Evolutionary conservation across 2,797 vertebrate species (phyloP).

Genomic region (Echiichthys vipera): DNA sequence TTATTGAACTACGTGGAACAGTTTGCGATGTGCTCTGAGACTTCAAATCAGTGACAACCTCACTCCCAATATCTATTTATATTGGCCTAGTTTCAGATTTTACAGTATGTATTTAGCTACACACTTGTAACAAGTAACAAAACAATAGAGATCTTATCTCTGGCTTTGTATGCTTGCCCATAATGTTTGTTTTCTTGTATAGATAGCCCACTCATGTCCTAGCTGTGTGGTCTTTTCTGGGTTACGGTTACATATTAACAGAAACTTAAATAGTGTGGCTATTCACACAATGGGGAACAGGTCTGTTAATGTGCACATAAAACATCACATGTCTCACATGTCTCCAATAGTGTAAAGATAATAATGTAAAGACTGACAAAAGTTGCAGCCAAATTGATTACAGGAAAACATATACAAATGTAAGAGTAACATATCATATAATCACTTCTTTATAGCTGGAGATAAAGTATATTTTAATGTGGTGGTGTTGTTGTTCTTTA

Average conservation of each 20-base stretch:
- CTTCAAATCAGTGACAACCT: conserved; percentile 26
- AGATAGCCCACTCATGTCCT: neutral
- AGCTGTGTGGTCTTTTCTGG: conserved; percentile 25
- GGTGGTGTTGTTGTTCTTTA: too few relatives aligned
- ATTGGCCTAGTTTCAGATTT: conserved; percentile 50
- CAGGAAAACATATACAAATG: neutral
- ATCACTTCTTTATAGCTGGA: neutral
- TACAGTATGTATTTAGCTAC: conserved; percentile 7
- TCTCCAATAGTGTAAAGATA: neutral
- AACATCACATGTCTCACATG: neutral
- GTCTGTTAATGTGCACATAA: conserved; percentile 5
- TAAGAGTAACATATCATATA: too few relatives aligned
- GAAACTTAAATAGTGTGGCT: conserved; percentile 1
- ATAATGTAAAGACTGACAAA: neutral
- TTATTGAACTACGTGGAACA: conserved; percentile 4
- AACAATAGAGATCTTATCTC: neutral
- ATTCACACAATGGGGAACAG: neutral
- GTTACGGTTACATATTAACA: conserved; percentile 43
- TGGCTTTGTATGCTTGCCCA: neutral
- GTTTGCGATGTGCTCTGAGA: conserved; percentile 16
- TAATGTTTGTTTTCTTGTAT: conserved; percentile 1
- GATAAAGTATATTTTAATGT: neutral
- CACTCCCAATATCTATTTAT: conserved; percentile 53
- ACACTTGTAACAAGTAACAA: conserved; percentile 14
- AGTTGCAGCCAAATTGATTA: neutral